phyloP scores from a whole-genome alignment of 2,888 invertebrate genomes.

The Pollenia amentaria region DNA sequence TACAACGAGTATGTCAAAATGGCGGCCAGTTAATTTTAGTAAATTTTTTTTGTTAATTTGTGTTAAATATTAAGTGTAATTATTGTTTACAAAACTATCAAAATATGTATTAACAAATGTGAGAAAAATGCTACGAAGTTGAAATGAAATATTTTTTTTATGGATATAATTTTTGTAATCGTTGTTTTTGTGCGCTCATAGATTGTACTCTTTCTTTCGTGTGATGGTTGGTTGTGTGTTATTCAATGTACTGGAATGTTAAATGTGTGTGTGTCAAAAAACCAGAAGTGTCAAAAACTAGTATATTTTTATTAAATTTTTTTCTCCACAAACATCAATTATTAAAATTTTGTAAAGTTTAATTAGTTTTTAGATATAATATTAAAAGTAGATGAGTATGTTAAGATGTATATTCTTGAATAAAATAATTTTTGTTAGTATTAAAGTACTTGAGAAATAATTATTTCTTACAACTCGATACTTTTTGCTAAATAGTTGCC shows the following conservation, averaged over 20 bases:
- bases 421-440: not conserved
- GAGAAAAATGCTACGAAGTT: not conserved
- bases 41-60: slow-evolving; percentile 14
- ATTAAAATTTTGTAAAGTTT: not conserved
- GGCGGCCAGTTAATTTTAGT: slow-evolving; percentile 77
- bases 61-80: slow-evolving; percentile 11
- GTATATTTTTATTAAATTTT: slow-evolving; percentile 68
- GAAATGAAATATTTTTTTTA: not conserved
- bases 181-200: slow-evolving; percentile 1
- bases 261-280: slow-evolving; percentile 61
- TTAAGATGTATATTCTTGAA: not conserved
- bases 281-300: slow-evolving; percentile 78
- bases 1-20: slow-evolving; percentile 77
- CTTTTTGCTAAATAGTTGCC: slow-evolving; percentile 10
- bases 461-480: slow-evolving; percentile 32
- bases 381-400: not conserved
- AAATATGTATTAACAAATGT: not conserved
- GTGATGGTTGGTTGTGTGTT: slow-evolving; percentile 33
- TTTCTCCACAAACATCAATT: not conserved
- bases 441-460: slow-evolving; percentile 12
- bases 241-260: slow-evolving; percentile 70
- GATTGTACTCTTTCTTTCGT: slow-evolving; percentile 54
- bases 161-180: slow-evolving; percentile 12
- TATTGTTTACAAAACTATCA: not conserved
- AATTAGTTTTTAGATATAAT: not conserved